phyloP scores from a whole-genome alignment of 2,888 invertebrate genomes.

The Leptopterna dolabrata region DNA sequence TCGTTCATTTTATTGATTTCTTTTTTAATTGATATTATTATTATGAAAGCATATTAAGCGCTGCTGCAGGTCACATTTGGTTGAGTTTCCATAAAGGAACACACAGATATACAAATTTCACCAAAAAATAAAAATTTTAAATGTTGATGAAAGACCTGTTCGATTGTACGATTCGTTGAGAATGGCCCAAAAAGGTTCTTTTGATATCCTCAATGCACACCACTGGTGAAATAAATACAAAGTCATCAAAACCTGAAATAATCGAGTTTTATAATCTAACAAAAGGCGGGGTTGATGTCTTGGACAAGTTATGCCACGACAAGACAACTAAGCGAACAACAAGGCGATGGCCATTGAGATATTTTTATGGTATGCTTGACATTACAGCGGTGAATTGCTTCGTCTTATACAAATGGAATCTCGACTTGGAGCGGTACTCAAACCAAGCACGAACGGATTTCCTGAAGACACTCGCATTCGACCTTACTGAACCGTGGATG shows the following conservation, averaged over 20 bases:
- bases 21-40: too few relatives aligned
- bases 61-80: too few relatives aligned
- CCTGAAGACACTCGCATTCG: conserved; percentile 22
- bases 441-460: neutral
- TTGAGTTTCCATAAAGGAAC: too few relatives aligned
- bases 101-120: too few relatives aligned
- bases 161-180: too few relatives aligned
- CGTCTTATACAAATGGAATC: conserved; percentile 17
- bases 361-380: conserved; percentile 46
- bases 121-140: too few relatives aligned
- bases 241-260: conserved; percentile 19
- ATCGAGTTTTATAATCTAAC: conserved; percentile 31
- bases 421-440: neutral
- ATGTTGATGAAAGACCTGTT: too few relatives aligned
- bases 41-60: too few relatives aligned
- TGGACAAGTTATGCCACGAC: conserved; percentile 36
- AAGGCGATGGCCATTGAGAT: conserved; percentile 41
- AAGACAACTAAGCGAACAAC: conserved; percentile 16
- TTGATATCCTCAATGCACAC: conserved; percentile 40
- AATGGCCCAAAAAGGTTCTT: conserved; percentile 34
- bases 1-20: too few relatives aligned
- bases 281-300: conserved; percentile 36
- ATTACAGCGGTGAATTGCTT: conserved; percentile 20
- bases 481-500: conserved; percentile 22
- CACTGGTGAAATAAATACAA: neutral